These are phyloP conservation scores for Acrocera orbiculus DNA, from an alignment of 2,888 invertebrate genomes.

Conservation along the genomic window DNA sequence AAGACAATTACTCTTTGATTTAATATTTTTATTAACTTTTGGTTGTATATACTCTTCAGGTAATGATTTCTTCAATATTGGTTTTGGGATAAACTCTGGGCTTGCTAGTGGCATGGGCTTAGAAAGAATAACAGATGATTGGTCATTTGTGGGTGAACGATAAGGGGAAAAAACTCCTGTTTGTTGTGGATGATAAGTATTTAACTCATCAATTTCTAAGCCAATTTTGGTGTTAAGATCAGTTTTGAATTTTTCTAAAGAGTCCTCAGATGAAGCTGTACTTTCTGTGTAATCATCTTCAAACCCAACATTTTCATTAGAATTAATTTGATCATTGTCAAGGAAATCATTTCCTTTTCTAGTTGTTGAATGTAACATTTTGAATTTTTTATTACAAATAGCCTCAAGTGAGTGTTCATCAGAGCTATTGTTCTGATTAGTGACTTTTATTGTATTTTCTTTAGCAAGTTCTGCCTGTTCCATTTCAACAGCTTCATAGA, in stretches of 20 bases:
- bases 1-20: background rate
- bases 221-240: constrained; percentile 25
- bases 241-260: constrained; percentile 29
- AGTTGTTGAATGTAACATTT: background rate
- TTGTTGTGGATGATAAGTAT: constrained; percentile 49
- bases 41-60: constrained; percentile 29
- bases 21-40: constrained; percentile 14
- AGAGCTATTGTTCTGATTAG: too few species aligned
- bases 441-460: constrained; percentile 18
- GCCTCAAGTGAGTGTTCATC: constrained; percentile 10
- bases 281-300: constrained; percentile 41
- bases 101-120: constrained; percentile 45
- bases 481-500: constrained; percentile 58
- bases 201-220: constrained; percentile 37
- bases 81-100: constrained; percentile 58
- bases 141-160: constrained; percentile 32
- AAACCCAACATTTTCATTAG: constrained; percentile 14
- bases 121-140: constrained; percentile 40
- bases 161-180: constrained; percentile 32
- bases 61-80: constrained; percentile 51
- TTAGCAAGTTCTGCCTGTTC: constrained; percentile 45
- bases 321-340: constrained; percentile 19
- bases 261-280: constrained; percentile 35
- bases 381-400: background rate
- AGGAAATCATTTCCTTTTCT: background rate